Evolutionary conservation across 2,888 invertebrate species (phyloP), one percentile per base, ranked within the genome.

Genomic region (Dryomyza anilis): DNA sequence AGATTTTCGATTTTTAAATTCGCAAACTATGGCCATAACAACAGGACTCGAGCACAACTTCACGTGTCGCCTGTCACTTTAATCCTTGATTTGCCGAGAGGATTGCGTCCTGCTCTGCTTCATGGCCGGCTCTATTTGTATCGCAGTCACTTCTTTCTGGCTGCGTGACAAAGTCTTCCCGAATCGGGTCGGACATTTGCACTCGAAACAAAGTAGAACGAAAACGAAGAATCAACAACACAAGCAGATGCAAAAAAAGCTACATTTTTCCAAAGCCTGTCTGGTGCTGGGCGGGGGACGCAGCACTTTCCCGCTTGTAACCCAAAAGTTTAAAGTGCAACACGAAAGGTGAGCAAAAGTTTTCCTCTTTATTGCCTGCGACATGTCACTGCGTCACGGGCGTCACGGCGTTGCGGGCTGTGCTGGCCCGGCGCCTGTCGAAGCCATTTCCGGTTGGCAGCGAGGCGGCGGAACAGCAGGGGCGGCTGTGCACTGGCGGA

Each of bases 301-400:
- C 23, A 50, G 43, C 43, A 43, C 19, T 43, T 43, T 43, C 19
- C 43, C 33, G 7, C 16, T 16, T 19, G 19, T n/a, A 52, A 39
- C 55, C 36, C 21, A 59, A 67, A 67, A 69, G 60, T 66, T 69
- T 61, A 61, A 67, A 69, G 66, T 63, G 64, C 69, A 67, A 33
- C 55, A 61, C 33, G 43, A 66, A 67, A 69, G 69, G 66, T 69
- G 66, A 66, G 61, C 64, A 64, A 67, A 69, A 69, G 65, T 67
- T 69, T 67, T 62, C 29, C 56, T 59, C 64, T 46, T 67, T 64
- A 67, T 65, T 67, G 58, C 45, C 58, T 45, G 58, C 45, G 58
- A 58, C 58, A 45, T 58, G 30, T 58, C 58, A 58, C 58, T 58
- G 55, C 55, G 19, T 25, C 14, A 36, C 16, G 10, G 8, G 7